Percentiles rank a stretch among this genome's conserved stretches.
phyloP scores from a whole-genome alignment of 2,113 vertebrate species.

The Dunckerocampus dactyliophorus region DNA sequence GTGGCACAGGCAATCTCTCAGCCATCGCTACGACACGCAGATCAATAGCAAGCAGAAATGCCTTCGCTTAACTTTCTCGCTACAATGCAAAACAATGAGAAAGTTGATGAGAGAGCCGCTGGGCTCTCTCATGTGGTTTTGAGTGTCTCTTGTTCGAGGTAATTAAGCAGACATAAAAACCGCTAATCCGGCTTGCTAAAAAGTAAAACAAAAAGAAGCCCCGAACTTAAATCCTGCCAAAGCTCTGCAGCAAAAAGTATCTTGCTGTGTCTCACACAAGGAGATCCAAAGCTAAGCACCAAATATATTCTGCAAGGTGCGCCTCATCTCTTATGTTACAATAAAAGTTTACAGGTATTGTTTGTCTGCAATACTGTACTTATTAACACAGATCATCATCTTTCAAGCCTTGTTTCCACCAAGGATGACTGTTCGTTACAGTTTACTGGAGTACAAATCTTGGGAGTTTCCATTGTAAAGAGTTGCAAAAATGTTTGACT shows the following conservation, averaged over 20 bases:
- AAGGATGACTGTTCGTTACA: neutral
- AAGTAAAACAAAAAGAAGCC: slow-evolving; percentile 3
- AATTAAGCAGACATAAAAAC: slow-evolving; percentile 60
- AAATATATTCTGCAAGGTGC: slow-evolving; percentile 47
- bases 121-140: slow-evolving; percentile 44
- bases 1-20: slow-evolving; percentile 72
- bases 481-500: no score
- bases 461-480: no score
- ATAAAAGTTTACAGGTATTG: slow-evolving; percentile 50
- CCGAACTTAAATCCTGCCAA: slow-evolving; percentile 42
- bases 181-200: slow-evolving; percentile 28
- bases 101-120: slow-evolving; percentile 36
- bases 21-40: slow-evolving; percentile 67
- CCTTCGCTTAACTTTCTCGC: slow-evolving; percentile 56
- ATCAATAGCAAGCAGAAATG: slow-evolving; percentile 63
- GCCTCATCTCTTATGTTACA: slow-evolving; percentile 50
- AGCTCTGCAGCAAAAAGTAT: slow-evolving; percentile 36
- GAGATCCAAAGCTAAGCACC: slow-evolving; percentile 41
- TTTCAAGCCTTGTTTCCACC: neutral
- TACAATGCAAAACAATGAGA: slow-evolving; percentile 53
- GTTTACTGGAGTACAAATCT: no score
- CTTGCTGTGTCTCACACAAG: slow-evolving; percentile 44
- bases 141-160: slow-evolving; percentile 49
- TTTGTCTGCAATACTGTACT: slow-evolving; percentile 30
- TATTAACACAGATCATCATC: slow-evolving; percentile 1